Evolutionary conservation across 2,113 vertebrate species (phyloP).

Genomic region (Neogale vison): DNA sequence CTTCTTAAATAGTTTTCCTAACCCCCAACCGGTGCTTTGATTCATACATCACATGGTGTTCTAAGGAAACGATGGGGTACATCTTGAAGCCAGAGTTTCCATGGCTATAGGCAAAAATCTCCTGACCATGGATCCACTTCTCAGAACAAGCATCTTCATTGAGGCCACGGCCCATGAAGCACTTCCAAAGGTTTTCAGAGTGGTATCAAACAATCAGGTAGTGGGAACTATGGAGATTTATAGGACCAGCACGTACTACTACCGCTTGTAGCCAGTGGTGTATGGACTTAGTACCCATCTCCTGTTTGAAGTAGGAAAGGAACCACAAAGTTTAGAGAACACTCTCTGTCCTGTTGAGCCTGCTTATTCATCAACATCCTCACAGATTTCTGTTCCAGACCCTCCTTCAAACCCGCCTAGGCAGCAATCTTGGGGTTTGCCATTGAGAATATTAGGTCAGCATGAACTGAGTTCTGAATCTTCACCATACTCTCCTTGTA

Average conservation of each 20-base stretch:
- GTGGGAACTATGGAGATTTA: neutral
- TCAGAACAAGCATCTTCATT: neutral
- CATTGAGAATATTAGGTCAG: neutral
- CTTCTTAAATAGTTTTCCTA: neutral
- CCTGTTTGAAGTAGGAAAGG: neutral
- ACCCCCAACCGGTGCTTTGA: neutral
- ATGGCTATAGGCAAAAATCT: neutral
- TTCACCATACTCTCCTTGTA: slow-evolving; percentile 54
- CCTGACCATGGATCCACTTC: neutral
- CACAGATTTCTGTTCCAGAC: slow-evolving; percentile 52
- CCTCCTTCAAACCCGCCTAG: neutral
- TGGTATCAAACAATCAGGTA: neutral
- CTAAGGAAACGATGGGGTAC: neutral
- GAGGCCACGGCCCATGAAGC: neutral
- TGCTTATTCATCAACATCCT: slow-evolving; percentile 62
- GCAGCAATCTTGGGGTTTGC: slow-evolving; percentile 65
- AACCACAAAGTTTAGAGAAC: slow-evolving; percentile 16
- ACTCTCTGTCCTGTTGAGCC: slow-evolving; percentile 61
- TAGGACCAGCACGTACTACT: neutral
- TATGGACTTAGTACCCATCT: neutral
- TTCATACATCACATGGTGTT: neutral
- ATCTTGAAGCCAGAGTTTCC: neutral
- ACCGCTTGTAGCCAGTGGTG: too few species aligned
- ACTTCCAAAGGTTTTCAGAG: neutral
- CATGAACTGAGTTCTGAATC: neutral